A percentile compares a stretch with the other conserved stretches of the same genome.
Evolutionary conservation across 2,888 invertebrate genomes (phyloP).

Genomic region (Zhuqinia jingwanae): DNA sequence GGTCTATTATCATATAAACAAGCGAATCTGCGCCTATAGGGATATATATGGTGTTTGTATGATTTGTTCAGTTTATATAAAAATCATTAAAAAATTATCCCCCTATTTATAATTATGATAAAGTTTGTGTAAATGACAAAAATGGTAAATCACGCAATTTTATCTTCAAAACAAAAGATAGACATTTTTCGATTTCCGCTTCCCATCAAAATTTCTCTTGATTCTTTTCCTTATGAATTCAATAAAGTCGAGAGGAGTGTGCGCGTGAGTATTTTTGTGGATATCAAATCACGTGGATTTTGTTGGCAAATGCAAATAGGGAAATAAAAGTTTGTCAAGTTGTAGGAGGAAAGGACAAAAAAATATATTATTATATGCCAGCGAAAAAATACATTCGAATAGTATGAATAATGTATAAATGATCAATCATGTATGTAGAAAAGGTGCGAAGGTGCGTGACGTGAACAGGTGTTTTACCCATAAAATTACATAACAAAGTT

Average conservation of each 20-base stretch:
- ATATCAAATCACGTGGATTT: too few species aligned
- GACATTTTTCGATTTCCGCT: background rate
- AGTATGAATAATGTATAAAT: background rate
- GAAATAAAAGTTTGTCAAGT: background rate
- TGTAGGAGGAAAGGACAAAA: conserved; percentile 9
- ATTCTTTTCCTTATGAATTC: too few species aligned
- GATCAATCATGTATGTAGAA: too few species aligned
- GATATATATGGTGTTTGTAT: too few species aligned
- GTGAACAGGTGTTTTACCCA: background rate
- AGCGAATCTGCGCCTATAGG: too few species aligned
- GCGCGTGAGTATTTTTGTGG: too few species aligned
- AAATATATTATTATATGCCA: background rate
- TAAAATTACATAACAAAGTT: background rate
- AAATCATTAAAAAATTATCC: too few species aligned
- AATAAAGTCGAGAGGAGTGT: too few species aligned
- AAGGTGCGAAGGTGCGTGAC: too few species aligned
- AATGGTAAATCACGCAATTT: background rate
- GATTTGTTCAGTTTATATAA: too few species aligned
- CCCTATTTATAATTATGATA: background rate
- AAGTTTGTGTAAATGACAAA: background rate
- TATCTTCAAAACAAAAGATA: background rate
- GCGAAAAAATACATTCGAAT: background rate
- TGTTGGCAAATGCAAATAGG: too few species aligned
- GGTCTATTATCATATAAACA: too few species aligned
- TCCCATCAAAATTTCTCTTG: background rate